These are phyloP conservation scores for Lophius piscatorius DNA, from an alignment of 2,113 vertebrate genomes.

Conservation along the genomic window DNA sequence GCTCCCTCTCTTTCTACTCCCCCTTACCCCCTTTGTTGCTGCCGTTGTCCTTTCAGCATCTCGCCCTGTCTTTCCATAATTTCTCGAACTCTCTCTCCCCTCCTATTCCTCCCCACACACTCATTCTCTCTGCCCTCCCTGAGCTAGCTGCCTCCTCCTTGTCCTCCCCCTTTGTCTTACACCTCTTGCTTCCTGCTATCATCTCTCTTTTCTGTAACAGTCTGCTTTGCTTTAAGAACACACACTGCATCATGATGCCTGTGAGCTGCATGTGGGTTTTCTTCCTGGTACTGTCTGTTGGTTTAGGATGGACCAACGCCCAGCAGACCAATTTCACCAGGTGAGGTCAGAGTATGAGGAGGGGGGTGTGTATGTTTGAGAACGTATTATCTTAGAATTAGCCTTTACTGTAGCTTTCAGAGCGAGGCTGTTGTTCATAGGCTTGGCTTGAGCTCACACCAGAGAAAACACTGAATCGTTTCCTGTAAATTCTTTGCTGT, in stretches of 20 bases:
- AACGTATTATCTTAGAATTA: too few species aligned
- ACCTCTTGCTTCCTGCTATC: constrained; percentile 47
- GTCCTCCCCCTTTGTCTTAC: constrained; percentile 28
- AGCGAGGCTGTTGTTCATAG: too few species aligned
- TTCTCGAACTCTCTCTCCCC: constrained; percentile 33
- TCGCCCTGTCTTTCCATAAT: neutral
- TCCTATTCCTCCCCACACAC: constrained; percentile 36
- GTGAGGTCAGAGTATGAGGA: constrained; percentile 45
- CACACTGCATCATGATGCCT: constrained; percentile 61
- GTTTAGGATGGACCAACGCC: constrained; percentile 58
- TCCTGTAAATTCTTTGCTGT: constrained; percentile 25
- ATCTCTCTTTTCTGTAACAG: constrained; percentile 32
- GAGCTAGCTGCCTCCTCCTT: constrained; percentile 22
- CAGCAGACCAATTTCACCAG: constrained; percentile 74
- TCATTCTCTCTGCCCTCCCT: constrained; percentile 56
- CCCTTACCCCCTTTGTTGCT: constrained; percentile 35
- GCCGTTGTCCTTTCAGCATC: constrained; percentile 36
- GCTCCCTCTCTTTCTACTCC: constrained; percentile 28
- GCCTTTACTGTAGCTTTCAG: too few species aligned
- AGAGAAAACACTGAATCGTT: neutral
- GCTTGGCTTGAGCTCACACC: too few species aligned
- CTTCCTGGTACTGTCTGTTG: constrained; percentile 61
- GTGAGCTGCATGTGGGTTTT: constrained; percentile 55
- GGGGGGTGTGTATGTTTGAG: neutral
- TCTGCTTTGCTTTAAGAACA: constrained; percentile 19